Conservation (phyloP, 2,797 vertebrate genomes). For the Girardinus metallicus region DNA sequence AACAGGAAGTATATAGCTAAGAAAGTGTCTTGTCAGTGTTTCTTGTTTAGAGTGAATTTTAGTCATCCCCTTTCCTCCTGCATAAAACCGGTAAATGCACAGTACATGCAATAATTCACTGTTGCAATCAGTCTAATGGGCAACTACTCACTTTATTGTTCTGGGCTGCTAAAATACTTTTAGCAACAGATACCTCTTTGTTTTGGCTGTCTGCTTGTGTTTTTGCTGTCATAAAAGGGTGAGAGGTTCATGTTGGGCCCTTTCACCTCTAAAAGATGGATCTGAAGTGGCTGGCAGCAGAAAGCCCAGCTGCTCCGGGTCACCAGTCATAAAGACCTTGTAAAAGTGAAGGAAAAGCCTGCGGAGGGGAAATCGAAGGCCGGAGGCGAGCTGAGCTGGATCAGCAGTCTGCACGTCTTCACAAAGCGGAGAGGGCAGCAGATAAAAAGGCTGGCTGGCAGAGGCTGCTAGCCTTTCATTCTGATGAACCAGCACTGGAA, state of each 20-base stretch:
- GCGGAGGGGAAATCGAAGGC: constrained; percentile 33
- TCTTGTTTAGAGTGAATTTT: not conserved
- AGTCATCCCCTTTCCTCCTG: not conserved
- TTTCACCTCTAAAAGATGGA: not conserved
- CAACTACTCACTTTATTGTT: not conserved
- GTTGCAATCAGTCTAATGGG: not conserved
- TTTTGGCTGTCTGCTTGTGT: not conserved
- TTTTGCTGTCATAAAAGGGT: not conserved
- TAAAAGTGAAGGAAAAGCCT: constrained; percentile 26
- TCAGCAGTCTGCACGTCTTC: constrained; percentile 41
- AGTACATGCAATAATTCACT: not conserved
- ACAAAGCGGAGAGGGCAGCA: constrained; percentile 3
- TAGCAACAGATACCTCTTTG: not conserved
- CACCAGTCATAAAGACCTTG: constrained; percentile 7
- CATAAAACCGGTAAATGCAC: not conserved
- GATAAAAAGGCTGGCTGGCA: not conserved
- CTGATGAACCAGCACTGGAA: not conserved
- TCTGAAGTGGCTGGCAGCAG: constrained; percentile 6
- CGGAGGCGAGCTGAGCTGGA: constrained; percentile 23
- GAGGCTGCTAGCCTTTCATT: not conserved
- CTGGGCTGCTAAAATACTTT: not conserved
- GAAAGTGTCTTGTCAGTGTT: not conserved
- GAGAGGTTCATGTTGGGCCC: not conserved
- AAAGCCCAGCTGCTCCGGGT: constrained; percentile 8
- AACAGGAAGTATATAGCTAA: not conserved